phyloP scores from a whole-genome alignment of 2,797 vertebrate genomes.

The Argyrosomus regius region DNA sequence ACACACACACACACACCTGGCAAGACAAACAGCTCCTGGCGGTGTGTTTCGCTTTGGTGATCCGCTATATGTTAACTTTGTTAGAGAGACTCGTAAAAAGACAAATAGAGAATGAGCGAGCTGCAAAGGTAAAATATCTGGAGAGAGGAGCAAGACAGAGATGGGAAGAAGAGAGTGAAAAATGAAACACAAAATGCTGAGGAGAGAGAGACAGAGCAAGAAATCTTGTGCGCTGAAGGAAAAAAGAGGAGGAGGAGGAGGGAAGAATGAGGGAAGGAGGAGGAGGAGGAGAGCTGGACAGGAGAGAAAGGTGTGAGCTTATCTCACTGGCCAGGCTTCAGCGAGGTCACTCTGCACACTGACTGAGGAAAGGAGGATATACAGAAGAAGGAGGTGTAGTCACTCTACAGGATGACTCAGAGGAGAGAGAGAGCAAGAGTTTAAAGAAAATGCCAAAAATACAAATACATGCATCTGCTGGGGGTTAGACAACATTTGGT shows the following conservation, averaged over 20 bases:
- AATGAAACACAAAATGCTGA: slow-evolving; percentile 52
- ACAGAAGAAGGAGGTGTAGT: slow-evolving; percentile 52
- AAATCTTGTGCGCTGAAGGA: slow-evolving; percentile 43
- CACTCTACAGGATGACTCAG: slow-evolving; percentile 53
- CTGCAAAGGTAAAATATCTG: slow-evolving; percentile 37
- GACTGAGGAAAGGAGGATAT: slow-evolving; percentile 62
- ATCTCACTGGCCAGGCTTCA: slow-evolving; percentile 79
- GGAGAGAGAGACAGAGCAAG: slow-evolving; percentile 26
- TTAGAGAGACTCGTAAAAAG: slow-evolving; percentile 51
- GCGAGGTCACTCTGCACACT: slow-evolving; percentile 75
- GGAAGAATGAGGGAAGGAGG: slow-evolving; percentile 23
- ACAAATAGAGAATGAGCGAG: slow-evolving; percentile 50
- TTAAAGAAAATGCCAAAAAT: slow-evolving; percentile 27
- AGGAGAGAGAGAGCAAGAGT: slow-evolving; percentile 43
- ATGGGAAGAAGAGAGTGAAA: slow-evolving; percentile 43
- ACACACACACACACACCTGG: slow-evolving; percentile 32
- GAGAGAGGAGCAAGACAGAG: slow-evolving; percentile 25
- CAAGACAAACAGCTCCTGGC: slow-evolving; percentile 61
- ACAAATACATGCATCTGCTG: slow-evolving; percentile 13
- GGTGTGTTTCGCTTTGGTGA: slow-evolving; percentile 59
- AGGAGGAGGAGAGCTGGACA: slow-evolving; percentile 53
- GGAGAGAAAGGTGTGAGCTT: slow-evolving; percentile 75
- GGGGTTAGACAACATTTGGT: slow-evolving; percentile 9
- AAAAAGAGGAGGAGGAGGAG: slow-evolving; percentile 29
- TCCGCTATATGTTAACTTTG: slow-evolving; percentile 65